Conservation (phyloP, 2,888 invertebrate species). For the Lepidochrysops patricia region DNA sequence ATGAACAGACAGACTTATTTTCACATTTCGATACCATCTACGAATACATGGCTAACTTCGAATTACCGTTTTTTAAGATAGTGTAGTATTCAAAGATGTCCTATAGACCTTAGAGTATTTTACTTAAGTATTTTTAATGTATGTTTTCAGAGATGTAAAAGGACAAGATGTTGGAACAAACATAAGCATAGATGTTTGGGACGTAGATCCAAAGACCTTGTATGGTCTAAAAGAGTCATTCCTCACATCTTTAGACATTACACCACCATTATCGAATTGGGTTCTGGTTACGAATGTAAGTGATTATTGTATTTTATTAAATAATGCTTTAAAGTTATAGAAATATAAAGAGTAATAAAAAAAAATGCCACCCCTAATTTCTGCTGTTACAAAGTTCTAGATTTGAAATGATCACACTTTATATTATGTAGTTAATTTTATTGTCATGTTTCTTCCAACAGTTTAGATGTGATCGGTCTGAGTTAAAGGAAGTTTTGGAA, state of each 20-base stretch:
- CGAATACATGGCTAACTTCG: too few species aligned
- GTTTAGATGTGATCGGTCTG: conserved; percentile 50
- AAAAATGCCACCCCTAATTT: neutral
- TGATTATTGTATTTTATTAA: conserved; percentile 20
- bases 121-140: neutral
- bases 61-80: too few species aligned
- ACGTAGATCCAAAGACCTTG: conserved; percentile 33
- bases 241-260: conserved; percentile 32
- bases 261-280: conserved; percentile 49
- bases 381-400: too few species aligned
- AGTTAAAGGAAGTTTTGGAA: conserved; percentile 46
- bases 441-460: conserved; percentile 26
- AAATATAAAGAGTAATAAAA: neutral
- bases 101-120: too few species aligned
- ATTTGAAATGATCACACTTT: too few species aligned
- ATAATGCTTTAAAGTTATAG: too few species aligned
- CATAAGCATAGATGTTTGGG: conserved; percentile 29
- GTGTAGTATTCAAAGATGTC: too few species aligned
- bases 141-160: neutral
- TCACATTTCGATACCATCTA: too few species aligned
- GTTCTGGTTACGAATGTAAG: conserved; percentile 50
- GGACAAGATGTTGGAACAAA: neutral
- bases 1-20: too few species aligned
- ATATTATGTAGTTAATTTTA: too few species aligned
- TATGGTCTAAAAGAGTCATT: conserved; percentile 33